These are phyloP conservation scores for Leptodactylus fallax DNA, from an alignment of 2,797 vertebrate species.

Conservation along the genomic window DNA sequence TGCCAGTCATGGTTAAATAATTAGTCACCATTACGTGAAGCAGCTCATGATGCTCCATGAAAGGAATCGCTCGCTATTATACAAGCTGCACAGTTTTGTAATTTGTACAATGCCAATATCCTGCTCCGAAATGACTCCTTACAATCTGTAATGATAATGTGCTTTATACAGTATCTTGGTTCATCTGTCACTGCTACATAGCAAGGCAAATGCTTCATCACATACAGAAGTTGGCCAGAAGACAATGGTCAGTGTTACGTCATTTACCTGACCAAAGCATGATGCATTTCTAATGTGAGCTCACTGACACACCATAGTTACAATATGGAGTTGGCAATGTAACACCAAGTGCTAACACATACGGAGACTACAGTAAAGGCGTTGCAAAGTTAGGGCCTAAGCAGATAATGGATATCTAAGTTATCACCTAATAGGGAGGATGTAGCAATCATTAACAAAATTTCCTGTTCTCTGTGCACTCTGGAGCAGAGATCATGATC, in stretches of 20 bases:
- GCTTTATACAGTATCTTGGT: neutral
- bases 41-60: conserved; percentile 68
- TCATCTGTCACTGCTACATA: no score
- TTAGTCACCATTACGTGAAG: conserved; percentile 74
- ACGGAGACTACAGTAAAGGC: no score
- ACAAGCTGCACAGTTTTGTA: conserved; percentile 63
- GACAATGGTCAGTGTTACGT: neutral
- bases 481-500: no score
- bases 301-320: no score
- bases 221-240: neutral
- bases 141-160: conserved; percentile 2
- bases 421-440: no score
- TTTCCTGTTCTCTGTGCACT: no score
- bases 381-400: no score
- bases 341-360: no score
- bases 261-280: neutral
- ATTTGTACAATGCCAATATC: conserved; percentile 68
- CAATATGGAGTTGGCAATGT: no score
- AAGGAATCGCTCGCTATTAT: conserved; percentile 66
- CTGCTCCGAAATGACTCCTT: conserved; percentile 50
- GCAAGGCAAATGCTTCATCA: neutral
- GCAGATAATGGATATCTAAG: no score
- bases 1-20: conserved; percentile 76
- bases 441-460: no score
- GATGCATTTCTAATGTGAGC: no score